Evolutionary conservation across 2,888 invertebrate genomes (phyloP), one percentile per base, ranked within the genome.

Genomic region (Xestia rhomboidea): DNA sequence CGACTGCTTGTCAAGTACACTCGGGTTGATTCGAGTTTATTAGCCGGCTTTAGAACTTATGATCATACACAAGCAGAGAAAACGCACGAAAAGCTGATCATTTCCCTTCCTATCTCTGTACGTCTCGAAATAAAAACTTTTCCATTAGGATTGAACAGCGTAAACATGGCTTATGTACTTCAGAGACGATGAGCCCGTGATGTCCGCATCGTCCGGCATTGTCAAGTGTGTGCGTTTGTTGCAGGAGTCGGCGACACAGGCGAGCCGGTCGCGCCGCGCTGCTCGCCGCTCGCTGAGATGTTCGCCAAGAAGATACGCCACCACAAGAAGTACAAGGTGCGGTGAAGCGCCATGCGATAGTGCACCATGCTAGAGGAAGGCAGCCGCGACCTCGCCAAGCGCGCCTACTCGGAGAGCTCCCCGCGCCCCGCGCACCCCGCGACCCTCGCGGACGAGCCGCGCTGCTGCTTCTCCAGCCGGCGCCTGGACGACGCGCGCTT

Each of bases 291-390:
- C 66, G 79, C 75, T 87, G 93, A 90, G 87, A 93, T 93, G 93
- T 91, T 91, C 81, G 84, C 88, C 85, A 93, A 89, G 88, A 91
- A 91, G 83, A 90, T 90, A 68, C 89, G 91, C 70, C 93, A 93
- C 78, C 92, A 94, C 89, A 93, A 93, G 83, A 94, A 93, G 86
- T 94, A 94, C 88, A 94, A 93, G 87, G 93, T 93, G 85, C 94
- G 94, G 87, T 94, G 91, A 93, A 89, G 79, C 74, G 87, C 75
- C 78, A 89, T 87, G 88, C 80, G 82, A 79, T 80, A 85, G 75
- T 71, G 79, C 89, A 91, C 81, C 79, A 93, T 93, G 93, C 89
- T 92, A 77, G 92, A 93, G 73, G 93, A 92, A 81, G 91, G 84
- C 77, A 76, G 82, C 75, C 81, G 86, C 54, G 77, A 81, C 27